Base-by-base conservation (phyloP, 2,797 vertebrate genomes). In the Tiaroga cobitis region DNA sequence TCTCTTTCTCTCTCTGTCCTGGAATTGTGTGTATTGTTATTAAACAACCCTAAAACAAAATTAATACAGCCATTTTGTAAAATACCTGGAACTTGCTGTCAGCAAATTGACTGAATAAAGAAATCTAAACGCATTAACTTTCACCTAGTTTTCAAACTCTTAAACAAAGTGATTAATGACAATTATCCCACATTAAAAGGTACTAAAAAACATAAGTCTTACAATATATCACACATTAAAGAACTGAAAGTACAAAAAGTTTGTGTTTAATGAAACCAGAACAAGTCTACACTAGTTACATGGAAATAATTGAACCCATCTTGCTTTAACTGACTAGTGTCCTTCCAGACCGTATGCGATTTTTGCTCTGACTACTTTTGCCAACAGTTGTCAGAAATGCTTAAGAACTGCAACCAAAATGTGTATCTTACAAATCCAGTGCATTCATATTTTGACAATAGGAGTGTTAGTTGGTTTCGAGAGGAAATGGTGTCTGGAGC, bases 401-500 rank as follows among this genome's bases (percentile, higher is more conserved):
- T 21, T 21, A 56, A 70, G 29, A 29, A 21, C 4, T 61, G 7
- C 24, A 43, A 32, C 21, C 67, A 85, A 90, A 56, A 29, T 49
- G 84, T 70, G 84, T 87, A 56, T 4, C 21, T n/a, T 32, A 39
- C 32, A 87, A 85, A 80, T 15, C 77, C 11, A 69, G 73, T 72
- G 76, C 83, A 63, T 90, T 90, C 32, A 56, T 41, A 82, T 59
- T 72, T 59, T 43, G 59, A 49, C 85, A 69, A 78, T 86, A 91
- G 89, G 85, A 74, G 91, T 90, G 69, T 83, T 16, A 83, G 43
- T 85, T 88, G 72, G 90, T 89, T 85, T 85, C 73, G 78, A 83
- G 78, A 87, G 56, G 51, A 93, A 91, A 93, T 89, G 88, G 89
- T 80, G 59, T 87, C 88, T 90, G 72, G 88, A 81, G 70, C 84